Conservation (phyloP, 1,140 invertebrate species). For the Megalonaias nervosa region DNA sequence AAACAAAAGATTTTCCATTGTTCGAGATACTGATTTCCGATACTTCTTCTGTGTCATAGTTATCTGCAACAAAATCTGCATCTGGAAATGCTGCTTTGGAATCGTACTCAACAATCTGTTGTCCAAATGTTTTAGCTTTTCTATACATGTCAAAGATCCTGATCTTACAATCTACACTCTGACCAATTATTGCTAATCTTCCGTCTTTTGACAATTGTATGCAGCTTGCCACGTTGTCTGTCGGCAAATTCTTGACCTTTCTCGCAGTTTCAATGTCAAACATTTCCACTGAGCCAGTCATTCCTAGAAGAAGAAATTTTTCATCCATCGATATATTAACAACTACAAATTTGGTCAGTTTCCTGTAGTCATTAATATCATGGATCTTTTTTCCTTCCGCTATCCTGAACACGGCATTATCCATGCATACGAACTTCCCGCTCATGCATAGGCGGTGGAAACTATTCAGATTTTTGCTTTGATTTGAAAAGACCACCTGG, state of each 20-base stretch:
- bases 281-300: slow-evolving; percentile 13
- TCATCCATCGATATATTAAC: slow-evolving; percentile 18
- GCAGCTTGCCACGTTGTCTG: slow-evolving; percentile 3
- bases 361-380: slow-evolving; percentile 26
- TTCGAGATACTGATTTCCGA: slow-evolving; percentile 19
- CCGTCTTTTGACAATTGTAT: slow-evolving; percentile 23
- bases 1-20: slow-evolving; percentile 26
- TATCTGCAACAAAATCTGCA: slow-evolving; percentile 18
- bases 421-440: slow-evolving; percentile 23
- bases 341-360: slow-evolving; percentile 12
- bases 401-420: slow-evolving; percentile 24
- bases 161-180: slow-evolving; percentile 17
- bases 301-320: slow-evolving; percentile 29
- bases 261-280: slow-evolving; percentile 13
- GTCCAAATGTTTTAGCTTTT: slow-evolving; percentile 18
- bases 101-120: slow-evolving; percentile 19
- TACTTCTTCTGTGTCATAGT: slow-evolving; percentile 30
- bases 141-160: slow-evolving; percentile 28
- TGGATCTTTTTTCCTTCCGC: slow-evolving; percentile 21
- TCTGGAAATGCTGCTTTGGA: slow-evolving; percentile 21
- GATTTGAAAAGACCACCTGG: slow-evolving; percentile 11
- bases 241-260: slow-evolving; percentile 21
- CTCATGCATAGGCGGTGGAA: slow-evolving; percentile 9
- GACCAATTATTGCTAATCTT: slow-evolving; percentile 20
- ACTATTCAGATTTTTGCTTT: neutral